Evolutionary conservation across 2,113 vertebrate genomes (phyloP).

Genomic region (Prionailurus bengalensis): DNA sequence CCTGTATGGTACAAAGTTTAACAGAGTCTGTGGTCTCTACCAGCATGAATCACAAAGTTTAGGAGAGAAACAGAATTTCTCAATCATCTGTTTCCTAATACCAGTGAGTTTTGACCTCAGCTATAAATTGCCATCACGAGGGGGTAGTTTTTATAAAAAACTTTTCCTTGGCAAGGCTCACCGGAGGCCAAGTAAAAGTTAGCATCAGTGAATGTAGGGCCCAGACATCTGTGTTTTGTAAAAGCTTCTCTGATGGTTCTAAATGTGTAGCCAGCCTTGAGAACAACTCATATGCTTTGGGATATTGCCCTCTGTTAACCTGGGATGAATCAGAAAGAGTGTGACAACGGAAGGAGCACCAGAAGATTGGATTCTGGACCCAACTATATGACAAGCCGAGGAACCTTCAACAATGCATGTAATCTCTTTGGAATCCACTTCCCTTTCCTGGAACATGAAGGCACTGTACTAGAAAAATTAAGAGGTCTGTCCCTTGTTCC

Average conservation of each 20-base stretch:
- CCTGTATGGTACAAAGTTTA: neutral
- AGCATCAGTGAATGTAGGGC: neutral
- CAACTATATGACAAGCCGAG: neutral
- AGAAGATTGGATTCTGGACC: neutral
- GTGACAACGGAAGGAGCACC: neutral
- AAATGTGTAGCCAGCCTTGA: neutral
- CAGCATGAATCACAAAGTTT: neutral
- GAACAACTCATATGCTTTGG: neutral
- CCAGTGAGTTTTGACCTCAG: neutral
- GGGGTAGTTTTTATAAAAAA: neutral
- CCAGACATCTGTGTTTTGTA: neutral
- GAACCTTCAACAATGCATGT: neutral
- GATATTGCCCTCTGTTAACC: neutral
- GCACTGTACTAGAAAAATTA: neutral
- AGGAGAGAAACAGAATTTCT: neutral
- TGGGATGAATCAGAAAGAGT: neutral
- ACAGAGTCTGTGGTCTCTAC: neutral
- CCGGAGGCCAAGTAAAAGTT: neutral
- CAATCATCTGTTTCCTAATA: neutral
- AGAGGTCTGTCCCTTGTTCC: neutral
- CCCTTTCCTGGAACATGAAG: conserved; percentile 30
- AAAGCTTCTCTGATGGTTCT: neutral
- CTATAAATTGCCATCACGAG: neutral
- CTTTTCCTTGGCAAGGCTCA: neutral
- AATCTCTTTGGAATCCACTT: neutral